These are phyloP conservation scores for Rhaphigaster nebulosa DNA, from an alignment of 2,888 invertebrate species.

Conservation along the genomic window DNA sequence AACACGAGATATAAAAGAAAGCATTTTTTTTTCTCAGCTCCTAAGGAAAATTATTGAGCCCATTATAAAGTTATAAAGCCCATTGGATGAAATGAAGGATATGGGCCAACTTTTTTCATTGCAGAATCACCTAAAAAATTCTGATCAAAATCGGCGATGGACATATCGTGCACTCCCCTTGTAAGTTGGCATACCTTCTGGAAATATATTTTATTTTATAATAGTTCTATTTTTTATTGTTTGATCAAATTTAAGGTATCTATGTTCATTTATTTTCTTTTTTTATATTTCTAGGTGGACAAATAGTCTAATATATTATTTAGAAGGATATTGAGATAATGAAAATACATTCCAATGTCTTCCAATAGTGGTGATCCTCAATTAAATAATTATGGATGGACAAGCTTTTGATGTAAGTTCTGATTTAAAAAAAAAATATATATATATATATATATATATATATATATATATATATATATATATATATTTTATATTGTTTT, in stretches of 20 bases:
- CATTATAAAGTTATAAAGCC: too few species aligned
- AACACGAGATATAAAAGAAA: too few species aligned
- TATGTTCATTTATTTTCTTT: background rate
- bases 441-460: too few species aligned
- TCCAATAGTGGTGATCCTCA: conserved; percentile 40
- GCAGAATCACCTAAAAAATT: too few species aligned
- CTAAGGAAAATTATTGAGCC: too few species aligned
- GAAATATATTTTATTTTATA: background rate
- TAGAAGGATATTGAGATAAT: conserved; percentile 30
- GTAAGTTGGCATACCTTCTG: background rate
- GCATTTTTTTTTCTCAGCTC: too few species aligned
- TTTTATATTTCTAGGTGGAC: conserved; percentile 25
- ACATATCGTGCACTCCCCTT: too few species aligned
- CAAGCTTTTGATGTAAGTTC: conserved; percentile 20
- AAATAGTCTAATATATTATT: background rate
- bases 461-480: background rate
- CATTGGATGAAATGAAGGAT: too few species aligned
- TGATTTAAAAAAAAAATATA: background rate
- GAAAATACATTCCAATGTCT: conserved; percentile 31
- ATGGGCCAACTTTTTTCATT: too few species aligned
- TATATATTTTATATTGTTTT: background rate
- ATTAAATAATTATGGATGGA: conserved; percentile 41
- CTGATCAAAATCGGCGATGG: too few species aligned
- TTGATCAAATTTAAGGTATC: background rate
- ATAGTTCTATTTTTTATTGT: background rate